These are phyloP conservation scores for Parambassis ranga DNA, from an alignment of 2,797 vertebrate species.

Conservation along the genomic window DNA sequence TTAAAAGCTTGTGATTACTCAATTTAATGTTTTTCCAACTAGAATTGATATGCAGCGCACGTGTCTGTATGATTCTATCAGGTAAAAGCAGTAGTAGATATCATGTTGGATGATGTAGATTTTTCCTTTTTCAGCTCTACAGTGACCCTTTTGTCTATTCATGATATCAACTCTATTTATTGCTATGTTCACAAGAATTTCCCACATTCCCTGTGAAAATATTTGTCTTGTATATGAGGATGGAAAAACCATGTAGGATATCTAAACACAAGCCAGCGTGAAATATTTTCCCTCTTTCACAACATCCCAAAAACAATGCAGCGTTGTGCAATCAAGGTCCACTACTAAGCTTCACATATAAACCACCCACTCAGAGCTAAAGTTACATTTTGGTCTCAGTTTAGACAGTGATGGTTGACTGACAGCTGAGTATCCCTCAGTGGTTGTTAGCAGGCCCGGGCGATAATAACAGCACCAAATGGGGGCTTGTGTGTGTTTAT, in stretches of 20 bases:
- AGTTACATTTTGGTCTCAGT: conserved; percentile 44
- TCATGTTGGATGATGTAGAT: too few relatives aligned
- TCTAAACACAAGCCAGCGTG: conserved; percentile 47
- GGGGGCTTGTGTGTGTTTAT: conserved; percentile 35
- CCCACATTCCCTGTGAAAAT: conserved; percentile 58
- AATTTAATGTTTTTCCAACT: too few relatives aligned
- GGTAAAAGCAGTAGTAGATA: too few relatives aligned
- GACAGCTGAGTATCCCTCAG: conserved; percentile 55
- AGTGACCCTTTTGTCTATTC: conserved; percentile 59
- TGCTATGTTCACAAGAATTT: conserved; percentile 34
- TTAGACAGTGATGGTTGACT: conserved; percentile 55
- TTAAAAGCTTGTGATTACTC: too few relatives aligned
- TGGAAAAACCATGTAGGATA: conserved; percentile 49
- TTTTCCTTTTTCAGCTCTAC: conserved; percentile 13
- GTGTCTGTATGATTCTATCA: too few relatives aligned
- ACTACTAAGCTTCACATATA: conserved; percentile 34
- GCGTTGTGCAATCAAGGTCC: conserved; percentile 50
- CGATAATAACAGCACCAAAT: conserved; percentile 2
- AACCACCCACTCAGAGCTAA: conserved; percentile 35
- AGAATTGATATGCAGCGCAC: too few relatives aligned
- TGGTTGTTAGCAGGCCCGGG: conserved; percentile 16
- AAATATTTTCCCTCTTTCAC: conserved; percentile 49
- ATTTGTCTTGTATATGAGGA: conserved; percentile 55
- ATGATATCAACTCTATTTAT: conserved; percentile 27
- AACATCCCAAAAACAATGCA: conserved; percentile 57